phyloP scores from a whole-genome alignment of 2,113 vertebrate genomes.

The Tragelaphus scriptus region DNA sequence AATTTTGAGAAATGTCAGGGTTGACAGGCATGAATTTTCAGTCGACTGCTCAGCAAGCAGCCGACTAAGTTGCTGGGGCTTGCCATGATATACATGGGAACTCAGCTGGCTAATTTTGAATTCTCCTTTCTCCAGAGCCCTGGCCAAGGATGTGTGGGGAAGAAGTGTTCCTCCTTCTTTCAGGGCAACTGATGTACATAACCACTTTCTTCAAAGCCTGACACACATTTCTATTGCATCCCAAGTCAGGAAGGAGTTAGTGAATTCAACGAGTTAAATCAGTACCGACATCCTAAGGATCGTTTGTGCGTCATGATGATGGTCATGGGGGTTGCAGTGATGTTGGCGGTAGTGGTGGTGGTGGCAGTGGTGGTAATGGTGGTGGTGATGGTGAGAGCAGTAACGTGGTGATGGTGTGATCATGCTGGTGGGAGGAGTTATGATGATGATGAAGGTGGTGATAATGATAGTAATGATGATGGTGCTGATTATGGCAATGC shows the following conservation, averaged over 20 bases:
- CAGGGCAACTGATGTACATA: not conserved
- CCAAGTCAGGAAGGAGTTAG: not conserved
- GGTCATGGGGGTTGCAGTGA: not conserved
- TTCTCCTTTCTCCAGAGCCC: not conserved
- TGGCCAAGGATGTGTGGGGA: not conserved
- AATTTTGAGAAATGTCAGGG: slow-evolving; percentile 59
- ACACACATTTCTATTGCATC: not conserved
- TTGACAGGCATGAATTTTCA: slow-evolving; percentile 57
- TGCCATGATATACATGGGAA: not conserved
- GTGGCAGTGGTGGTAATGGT: no score
- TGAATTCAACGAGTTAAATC: not conserved
- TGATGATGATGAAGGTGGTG: not conserved
- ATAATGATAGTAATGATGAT: rapidly evolving
- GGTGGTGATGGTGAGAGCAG: not conserved
- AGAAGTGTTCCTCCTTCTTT: not conserved
- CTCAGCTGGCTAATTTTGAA: slow-evolving; percentile 15
- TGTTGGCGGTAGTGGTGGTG: not conserved
- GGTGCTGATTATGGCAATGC: rapidly evolving
- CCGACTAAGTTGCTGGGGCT: not conserved
- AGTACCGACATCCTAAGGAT: not conserved
- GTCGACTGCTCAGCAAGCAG: slow-evolving; percentile 1
- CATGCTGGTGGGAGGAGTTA: no score
- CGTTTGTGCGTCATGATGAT: not conserved
- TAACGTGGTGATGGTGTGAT: not conserved
- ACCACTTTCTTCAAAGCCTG: not conserved